Evolutionary conservation across 2,888 invertebrate genomes (phyloP).

Genomic region (Cylindroiulus punctatus): DNA sequence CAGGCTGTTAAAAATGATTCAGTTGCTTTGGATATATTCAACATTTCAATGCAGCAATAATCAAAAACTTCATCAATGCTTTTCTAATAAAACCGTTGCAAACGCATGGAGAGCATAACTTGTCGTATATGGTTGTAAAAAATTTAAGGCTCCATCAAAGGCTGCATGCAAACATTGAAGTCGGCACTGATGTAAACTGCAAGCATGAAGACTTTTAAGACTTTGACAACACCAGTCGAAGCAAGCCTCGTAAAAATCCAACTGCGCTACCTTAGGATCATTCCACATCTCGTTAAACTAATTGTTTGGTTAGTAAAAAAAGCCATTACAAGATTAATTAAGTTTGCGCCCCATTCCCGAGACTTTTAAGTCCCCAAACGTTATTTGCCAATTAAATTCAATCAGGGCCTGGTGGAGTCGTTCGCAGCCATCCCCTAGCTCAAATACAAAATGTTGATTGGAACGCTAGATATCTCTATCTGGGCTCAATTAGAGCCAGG

Average conservation of each 20-base stretch:
- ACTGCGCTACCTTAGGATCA: background rate
- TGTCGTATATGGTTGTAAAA: too few species aligned
- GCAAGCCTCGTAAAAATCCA: background rate
- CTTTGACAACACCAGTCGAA: too few species aligned
- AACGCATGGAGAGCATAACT: too few species aligned
- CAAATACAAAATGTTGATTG: constrained; percentile 34
- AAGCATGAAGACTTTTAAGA: too few species aligned
- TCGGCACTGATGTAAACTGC: too few species aligned
- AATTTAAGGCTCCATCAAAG: too few species aligned
- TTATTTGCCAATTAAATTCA: constrained; percentile 29
- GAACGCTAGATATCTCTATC: background rate
- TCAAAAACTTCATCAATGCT: too few species aligned
- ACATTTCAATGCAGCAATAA: too few species aligned
- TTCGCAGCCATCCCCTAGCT: background rate
- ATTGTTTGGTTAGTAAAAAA: constrained; percentile 24
- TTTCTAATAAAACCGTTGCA: too few species aligned
- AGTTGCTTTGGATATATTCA: too few species aligned
- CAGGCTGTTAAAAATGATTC: too few species aligned
- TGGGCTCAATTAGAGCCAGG: constrained; percentile 6
- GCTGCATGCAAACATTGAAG: too few species aligned
- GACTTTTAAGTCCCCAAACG: background rate
- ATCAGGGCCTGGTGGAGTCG: background rate
- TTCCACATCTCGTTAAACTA: background rate
- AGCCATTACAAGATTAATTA: constrained; percentile 26
- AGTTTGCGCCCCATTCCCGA: background rate